A percentile compares a stretch with the other conserved stretches of the same genome.
Conservation (phyloP, 2,888 invertebrate species). For the Phalera bucephala region DNA sequence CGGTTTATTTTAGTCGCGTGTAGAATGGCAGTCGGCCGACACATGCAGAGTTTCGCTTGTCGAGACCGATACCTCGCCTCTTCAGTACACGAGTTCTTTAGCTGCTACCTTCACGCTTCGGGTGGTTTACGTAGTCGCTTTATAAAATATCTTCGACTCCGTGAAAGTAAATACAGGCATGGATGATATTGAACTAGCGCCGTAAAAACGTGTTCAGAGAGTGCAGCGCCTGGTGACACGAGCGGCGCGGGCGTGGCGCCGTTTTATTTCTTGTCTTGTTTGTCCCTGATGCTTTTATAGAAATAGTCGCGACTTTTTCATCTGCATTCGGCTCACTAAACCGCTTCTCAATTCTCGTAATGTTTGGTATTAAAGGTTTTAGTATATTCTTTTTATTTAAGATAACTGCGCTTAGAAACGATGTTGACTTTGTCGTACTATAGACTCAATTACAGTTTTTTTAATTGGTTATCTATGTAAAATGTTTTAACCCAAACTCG, state of each 20-base stretch:
- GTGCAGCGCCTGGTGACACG: conserved; percentile 30
- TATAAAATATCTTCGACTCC: conserved; percentile 15
- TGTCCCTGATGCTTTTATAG: conserved; percentile 40
- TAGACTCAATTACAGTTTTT: too few relatives aligned
- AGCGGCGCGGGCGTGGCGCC: conserved; percentile 21
- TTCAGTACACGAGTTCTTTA: conserved; percentile 18
- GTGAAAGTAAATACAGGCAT: conserved; percentile 19
- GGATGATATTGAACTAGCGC: conserved; percentile 13
- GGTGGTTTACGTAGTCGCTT: conserved; percentile 27
- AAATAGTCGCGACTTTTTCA: conserved; percentile 42
- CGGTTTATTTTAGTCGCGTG: conserved; percentile 53
- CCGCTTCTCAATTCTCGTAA: background rate
- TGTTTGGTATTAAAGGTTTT: background rate
- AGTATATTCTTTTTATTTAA: too few relatives aligned
- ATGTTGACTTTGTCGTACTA: too few relatives aligned
- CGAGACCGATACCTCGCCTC: conserved; percentile 16
- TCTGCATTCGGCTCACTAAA: background rate
- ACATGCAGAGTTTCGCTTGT: conserved; percentile 23
- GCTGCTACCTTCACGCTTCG: conserved; percentile 15
- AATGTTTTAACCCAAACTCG: too few relatives aligned
- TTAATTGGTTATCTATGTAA: too few relatives aligned
- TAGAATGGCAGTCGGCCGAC: conserved; percentile 27
- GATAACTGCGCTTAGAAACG: too few relatives aligned
- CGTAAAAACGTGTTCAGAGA: conserved; percentile 40
- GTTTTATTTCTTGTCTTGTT: conserved; percentile 48